Conservation (phyloP, 2,113 vertebrate genomes). For the Serilophus lunatus region DNA sequence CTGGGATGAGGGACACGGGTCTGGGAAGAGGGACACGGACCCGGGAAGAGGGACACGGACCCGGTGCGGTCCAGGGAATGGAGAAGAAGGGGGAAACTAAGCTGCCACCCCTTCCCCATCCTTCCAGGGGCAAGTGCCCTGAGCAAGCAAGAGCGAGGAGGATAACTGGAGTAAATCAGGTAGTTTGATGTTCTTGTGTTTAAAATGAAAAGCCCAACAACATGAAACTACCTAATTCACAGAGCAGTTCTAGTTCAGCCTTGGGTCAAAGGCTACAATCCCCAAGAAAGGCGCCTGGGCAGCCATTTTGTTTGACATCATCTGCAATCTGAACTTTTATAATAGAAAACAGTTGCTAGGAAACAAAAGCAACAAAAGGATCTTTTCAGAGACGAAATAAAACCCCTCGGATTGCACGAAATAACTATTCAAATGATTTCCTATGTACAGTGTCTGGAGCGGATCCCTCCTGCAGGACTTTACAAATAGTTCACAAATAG, state of each 20-base stretch:
- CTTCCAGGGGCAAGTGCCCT: not conserved
- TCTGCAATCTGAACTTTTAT: not conserved
- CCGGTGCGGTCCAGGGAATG: not conserved
- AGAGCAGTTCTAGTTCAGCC: slow-evolving; percentile 71
- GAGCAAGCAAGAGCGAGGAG: slow-evolving; percentile 24
- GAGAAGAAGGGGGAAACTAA: not conserved
- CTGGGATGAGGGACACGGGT: not conserved
- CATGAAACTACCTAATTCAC: slow-evolving; percentile 90
- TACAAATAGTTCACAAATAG: slow-evolving; percentile 58
- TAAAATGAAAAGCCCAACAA: slow-evolving; percentile 83
- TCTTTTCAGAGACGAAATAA: slow-evolving; percentile 21
- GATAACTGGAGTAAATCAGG: slow-evolving; percentile 80
- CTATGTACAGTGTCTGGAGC: slow-evolving; percentile 37
- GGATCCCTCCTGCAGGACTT: slow-evolving; percentile 58
- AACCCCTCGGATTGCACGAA: slow-evolving; percentile 31
- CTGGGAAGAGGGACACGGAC: not conserved
- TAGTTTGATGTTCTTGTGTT: slow-evolving; percentile 85
- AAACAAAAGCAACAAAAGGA: slow-evolving; percentile 49
- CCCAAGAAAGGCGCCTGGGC: slow-evolving; percentile 9
- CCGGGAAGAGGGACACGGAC: not conserved
- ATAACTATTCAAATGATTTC: slow-evolving; percentile 41
- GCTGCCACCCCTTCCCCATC: not conserved
- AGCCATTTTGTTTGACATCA: slow-evolving; percentile 45
- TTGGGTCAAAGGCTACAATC: slow-evolving; percentile 57
- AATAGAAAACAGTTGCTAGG: slow-evolving; percentile 54